These are phyloP conservation scores for Meteorus colon DNA, from an alignment of 2,888 invertebrate genomes.

Conservation along the genomic window DNA sequence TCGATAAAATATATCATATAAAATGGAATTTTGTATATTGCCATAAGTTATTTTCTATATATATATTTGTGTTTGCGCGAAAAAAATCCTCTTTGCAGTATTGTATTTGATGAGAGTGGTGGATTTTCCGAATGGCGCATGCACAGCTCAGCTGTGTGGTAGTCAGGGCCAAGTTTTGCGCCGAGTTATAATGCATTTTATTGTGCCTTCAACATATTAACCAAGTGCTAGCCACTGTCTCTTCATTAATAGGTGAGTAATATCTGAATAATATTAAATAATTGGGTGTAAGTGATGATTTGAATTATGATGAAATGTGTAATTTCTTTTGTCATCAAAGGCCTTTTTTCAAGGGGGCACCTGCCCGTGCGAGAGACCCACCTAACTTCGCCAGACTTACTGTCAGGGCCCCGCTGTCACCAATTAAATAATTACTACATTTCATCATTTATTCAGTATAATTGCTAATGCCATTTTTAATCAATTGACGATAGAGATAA, in stretches of 20 bases:
- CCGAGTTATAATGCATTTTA: slow-evolving; percentile 62
- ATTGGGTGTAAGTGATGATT: neutral
- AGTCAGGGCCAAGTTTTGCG: slow-evolving; percentile 53
- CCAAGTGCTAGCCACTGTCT: slow-evolving; percentile 59
- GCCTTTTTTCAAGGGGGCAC: slow-evolving; percentile 50
- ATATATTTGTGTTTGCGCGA: slow-evolving; percentile 12
- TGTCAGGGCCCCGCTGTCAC: slow-evolving; percentile 53
- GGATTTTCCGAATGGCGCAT: slow-evolving; percentile 69
- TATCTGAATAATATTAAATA: slow-evolving; percentile 2
- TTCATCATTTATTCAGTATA: slow-evolving; percentile 5
- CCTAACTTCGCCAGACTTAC: slow-evolving; percentile 52
- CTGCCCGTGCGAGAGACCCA: slow-evolving; percentile 62
- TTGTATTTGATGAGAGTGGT: slow-evolving; percentile 49
- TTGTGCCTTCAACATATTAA: slow-evolving; percentile 61
- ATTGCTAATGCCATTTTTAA: neutral
- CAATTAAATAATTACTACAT: slow-evolving; percentile 39
- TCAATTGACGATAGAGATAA: neutral
- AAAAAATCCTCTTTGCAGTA: slow-evolving; percentile 16
- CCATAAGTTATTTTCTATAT: neutral
- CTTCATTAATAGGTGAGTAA: slow-evolving; percentile 59
- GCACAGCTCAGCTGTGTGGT: slow-evolving; percentile 70
- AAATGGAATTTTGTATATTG: neutral
- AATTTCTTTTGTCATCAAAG: slow-evolving; percentile 58
- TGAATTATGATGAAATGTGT: slow-evolving; percentile 27
- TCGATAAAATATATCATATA: neutral